phyloP scores from a whole-genome alignment of 2,113 vertebrate genomes.

The Odontophorus gujanensis region DNA sequence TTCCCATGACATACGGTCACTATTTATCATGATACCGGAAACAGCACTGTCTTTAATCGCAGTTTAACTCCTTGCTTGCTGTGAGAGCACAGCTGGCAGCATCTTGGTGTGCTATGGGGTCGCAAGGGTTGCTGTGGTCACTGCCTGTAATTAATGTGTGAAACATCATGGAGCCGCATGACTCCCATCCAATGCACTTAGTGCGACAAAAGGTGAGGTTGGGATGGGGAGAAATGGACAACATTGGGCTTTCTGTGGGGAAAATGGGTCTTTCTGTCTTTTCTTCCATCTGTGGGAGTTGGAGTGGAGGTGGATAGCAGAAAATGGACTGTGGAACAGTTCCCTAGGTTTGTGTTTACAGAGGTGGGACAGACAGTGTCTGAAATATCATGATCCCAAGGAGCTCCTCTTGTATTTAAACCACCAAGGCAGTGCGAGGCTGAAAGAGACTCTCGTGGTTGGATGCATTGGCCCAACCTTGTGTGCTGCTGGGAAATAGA shows the following conservation, averaged over 20 bases:
- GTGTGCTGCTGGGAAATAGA: not conserved
- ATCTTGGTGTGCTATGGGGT: not conserved
- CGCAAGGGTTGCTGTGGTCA: constrained; percentile 10
- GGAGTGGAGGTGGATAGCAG: not conserved
- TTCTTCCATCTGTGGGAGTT: not conserved
- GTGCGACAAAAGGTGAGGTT: constrained; percentile 27
- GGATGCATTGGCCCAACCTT: not conserved
- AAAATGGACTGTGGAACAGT: not conserved
- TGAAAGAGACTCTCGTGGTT: not conserved
- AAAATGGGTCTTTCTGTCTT: not conserved
- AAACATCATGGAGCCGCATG: constrained; percentile 19
- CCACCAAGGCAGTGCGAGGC: not conserved
- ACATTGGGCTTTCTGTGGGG: not conserved
- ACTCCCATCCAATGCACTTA: not conserved
- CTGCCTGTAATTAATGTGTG: constrained; percentile 53
- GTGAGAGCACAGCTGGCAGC: not conserved
- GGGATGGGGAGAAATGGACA: not conserved
- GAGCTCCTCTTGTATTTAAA: not conserved
- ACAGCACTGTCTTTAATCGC: not conserved
- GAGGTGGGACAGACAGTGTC: fast-evolving
- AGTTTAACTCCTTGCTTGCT: not conserved
- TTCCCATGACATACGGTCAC: fast-evolving
- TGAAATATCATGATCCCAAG: not conserved
- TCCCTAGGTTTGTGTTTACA: not conserved
- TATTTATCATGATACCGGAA: not conserved